Conservation (phyloP, 1,140 invertebrate genomes). For the Papilio machaon region DNA sequence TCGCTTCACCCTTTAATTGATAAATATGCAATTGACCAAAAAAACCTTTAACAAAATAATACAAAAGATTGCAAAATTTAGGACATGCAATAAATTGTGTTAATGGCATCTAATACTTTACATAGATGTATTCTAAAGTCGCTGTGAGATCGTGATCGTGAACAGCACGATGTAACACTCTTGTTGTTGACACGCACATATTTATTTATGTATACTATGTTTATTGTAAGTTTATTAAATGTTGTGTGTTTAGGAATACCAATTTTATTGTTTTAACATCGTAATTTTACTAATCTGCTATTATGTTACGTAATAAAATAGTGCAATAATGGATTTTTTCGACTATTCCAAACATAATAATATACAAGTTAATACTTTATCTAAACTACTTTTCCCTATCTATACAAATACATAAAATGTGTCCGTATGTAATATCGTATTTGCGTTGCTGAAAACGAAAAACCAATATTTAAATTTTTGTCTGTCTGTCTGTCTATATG, state of each 20-base stretch:
- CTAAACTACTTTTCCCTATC: too few species aligned
- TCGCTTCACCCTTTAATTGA: conserved; percentile 52
- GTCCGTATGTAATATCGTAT: too few species aligned
- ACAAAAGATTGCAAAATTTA: neutral
- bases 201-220: neutral
- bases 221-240: neutral
- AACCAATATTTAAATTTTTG: too few species aligned
- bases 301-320: too few species aligned
- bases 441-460: too few species aligned
- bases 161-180: conserved; percentile 18
- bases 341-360: too few species aligned
- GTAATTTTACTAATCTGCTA: too few species aligned
- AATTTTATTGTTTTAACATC: neutral
- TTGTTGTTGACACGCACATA: neutral
- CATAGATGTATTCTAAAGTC: conserved; percentile 37
- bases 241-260: neutral
- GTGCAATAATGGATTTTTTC: too few species aligned
- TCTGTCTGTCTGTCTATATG: too few species aligned
- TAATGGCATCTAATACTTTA: conserved; percentile 22
- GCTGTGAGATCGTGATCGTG: conserved; percentile 45
- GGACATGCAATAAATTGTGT: neutral
- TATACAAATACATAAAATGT: too few species aligned
- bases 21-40: neutral
- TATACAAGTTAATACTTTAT: too few species aligned
- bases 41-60: conserved; percentile 26